These are phyloP conservation scores for Brachyistius frenatus DNA, from an alignment of 2,113 vertebrate genomes.

Conservation along the genomic window DNA sequence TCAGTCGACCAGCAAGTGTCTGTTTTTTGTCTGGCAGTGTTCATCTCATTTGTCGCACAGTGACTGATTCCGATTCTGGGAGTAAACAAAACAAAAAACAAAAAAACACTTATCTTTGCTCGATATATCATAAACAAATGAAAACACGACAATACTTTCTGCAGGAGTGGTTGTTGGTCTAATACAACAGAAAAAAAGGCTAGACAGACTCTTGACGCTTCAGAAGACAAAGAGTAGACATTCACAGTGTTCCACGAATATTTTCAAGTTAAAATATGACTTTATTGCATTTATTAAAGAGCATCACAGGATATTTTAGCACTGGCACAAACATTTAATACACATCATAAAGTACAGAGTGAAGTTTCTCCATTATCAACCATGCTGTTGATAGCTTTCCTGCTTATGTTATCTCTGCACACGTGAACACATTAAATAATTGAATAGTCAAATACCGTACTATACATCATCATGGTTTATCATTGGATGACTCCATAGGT, in stretches of 20 bases:
- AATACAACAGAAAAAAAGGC: slow-evolving; percentile 5
- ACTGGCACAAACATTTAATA: background rate
- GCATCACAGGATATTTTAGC: background rate
- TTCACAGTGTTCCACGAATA: slow-evolving; percentile 1
- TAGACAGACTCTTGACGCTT: slow-evolving; percentile 4
- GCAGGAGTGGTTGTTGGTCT: slow-evolving; percentile 32
- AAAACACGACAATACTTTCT: slow-evolving; percentile 57
- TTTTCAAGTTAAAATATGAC: background rate
- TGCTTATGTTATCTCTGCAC: too few relatives aligned
- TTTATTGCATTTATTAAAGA: background rate
- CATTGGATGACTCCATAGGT: too few relatives aligned
- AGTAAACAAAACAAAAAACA: slow-evolving; percentile 9
- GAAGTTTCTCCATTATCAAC: too few relatives aligned
- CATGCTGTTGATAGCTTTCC: too few relatives aligned
- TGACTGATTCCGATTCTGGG: slow-evolving; percentile 29
- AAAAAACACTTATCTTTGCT: slow-evolving; percentile 43
- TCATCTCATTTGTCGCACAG: slow-evolving; percentile 51
- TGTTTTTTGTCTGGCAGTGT: slow-evolving; percentile 5
- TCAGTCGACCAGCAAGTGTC: slow-evolving; percentile 8
- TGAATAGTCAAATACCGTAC: too few relatives aligned
- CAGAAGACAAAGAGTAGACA: slow-evolving; percentile 4
- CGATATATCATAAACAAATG: slow-evolving; percentile 54
- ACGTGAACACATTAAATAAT: too few relatives aligned
- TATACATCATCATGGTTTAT: too few relatives aligned
- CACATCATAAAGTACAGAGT: too few relatives aligned